phyloP scores from a whole-genome alignment of 2,888 invertebrate genomes.

The Thereva unica region DNA sequence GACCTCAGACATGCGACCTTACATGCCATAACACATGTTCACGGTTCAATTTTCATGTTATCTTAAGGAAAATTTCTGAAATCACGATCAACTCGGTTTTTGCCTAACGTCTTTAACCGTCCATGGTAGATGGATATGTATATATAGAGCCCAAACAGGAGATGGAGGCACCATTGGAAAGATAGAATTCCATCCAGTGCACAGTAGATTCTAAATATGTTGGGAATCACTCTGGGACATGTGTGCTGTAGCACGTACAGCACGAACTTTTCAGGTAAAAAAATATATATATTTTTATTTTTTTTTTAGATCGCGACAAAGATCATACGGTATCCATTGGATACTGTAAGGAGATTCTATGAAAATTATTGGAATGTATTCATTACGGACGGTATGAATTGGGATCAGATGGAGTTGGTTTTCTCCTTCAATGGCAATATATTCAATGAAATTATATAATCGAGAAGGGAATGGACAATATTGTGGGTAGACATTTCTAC shows the following conservation, averaged over 20 bases:
- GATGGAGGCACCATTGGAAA: slow-evolving; percentile 11
- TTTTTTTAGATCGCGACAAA: slow-evolving; percentile 31
- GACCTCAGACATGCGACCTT: slow-evolving; percentile 39
- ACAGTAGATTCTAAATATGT: slow-evolving; percentile 28
- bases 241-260: slow-evolving; percentile 32
- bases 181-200: slow-evolving; percentile 22
- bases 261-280: slow-evolving; percentile 24
- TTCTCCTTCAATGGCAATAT: neutral
- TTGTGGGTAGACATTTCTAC: no score
- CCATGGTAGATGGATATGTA: slow-evolving; percentile 17
- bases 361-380: slow-evolving; percentile 6
- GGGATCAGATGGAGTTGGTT: slow-evolving; percentile 19
- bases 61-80: slow-evolving; percentile 35
- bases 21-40: slow-evolving; percentile 41
- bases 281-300: no score
- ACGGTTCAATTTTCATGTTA: slow-evolving; percentile 40
- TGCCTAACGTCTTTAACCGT: neutral
- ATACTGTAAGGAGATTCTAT: slow-evolving; percentile 5
- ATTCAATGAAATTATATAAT: no score
- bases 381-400: slow-evolving; percentile 19
- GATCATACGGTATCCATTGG: slow-evolving; percentile 29
- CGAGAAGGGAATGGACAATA: no score
- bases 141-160: neutral
- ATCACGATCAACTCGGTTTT: slow-evolving; percentile 35
- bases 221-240: slow-evolving; percentile 37